Evolutionary conservation across 2,888 invertebrate species (phyloP).

Genomic region (Agrochola litura): DNA sequence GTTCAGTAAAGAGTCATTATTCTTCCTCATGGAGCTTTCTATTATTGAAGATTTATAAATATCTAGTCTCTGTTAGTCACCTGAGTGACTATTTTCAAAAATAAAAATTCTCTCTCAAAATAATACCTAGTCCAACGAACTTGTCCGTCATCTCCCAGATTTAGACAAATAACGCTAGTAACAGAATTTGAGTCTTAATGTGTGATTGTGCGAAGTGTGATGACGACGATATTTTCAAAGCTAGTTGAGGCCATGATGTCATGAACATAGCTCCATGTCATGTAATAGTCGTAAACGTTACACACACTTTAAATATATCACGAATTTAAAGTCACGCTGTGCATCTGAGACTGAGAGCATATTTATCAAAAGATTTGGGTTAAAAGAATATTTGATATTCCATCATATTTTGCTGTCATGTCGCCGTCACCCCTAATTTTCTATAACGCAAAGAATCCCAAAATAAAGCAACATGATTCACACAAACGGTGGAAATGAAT

Average conservation of each 20-base stretch:
- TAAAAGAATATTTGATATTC: conserved; percentile 27
- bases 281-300: conserved; percentile 49
- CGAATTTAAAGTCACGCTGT: conserved; percentile 21
- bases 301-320: conserved; percentile 47
- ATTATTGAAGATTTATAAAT: conserved; percentile 23
- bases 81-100: conserved; percentile 31
- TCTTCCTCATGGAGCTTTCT: conserved; percentile 11
- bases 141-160: conserved; percentile 40
- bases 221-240: conserved; percentile 65
- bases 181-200: conserved; percentile 39
- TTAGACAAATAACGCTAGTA: conserved; percentile 40
- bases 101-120: conserved; percentile 34
- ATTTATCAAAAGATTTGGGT: conserved; percentile 44
- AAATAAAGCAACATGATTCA: conserved; percentile 41
- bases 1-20: no score
- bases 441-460: conserved; percentile 24
- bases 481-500: conserved; percentile 40
- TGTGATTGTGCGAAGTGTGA: conserved; percentile 53
- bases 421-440: conserved; percentile 49
- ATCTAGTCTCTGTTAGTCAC: conserved; percentile 35
- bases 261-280: conserved; percentile 56
- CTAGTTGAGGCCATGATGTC: conserved; percentile 70
- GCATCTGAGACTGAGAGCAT: conserved; percentile 7
- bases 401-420: conserved; percentile 43
- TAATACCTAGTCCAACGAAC: conserved; percentile 56